A percentile compares a stretch with the other conserved stretches of the same genome.
These are phyloP conservation scores for Corythoichthys haematopterus DNA, from an alignment of 2,113 vertebrate genomes.

Conservation along the genomic window DNA sequence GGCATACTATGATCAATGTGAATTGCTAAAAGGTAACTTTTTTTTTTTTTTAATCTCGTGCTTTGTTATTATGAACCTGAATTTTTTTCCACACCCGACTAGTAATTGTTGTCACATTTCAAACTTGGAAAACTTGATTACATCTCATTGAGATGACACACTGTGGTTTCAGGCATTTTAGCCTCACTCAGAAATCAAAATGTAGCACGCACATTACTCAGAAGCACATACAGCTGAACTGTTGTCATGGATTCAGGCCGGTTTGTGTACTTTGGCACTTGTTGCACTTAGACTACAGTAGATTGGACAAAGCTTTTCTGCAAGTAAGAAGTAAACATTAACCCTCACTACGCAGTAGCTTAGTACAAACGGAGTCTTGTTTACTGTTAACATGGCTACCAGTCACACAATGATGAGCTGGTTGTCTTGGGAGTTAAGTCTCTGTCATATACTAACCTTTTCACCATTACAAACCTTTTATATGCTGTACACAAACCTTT, in stretches of 20 bases:
- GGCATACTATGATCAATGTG: not conserved
- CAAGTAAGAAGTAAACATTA: slow-evolving; percentile 29
- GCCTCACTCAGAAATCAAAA: not conserved
- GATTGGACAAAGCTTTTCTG: slow-evolving; percentile 18
- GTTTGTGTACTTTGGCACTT: slow-evolving; percentile 20
- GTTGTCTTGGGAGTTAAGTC: not conserved
- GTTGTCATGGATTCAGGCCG: not conserved
- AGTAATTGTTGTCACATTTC: not conserved
- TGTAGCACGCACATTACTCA: not conserved
- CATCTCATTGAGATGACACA: not conserved
- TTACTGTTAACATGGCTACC: not conserved
- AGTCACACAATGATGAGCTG: not conserved
- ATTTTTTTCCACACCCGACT: not conserved
- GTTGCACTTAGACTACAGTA: not conserved
- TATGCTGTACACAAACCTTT: too few species aligned
- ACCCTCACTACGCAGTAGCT: slow-evolving; percentile 1
- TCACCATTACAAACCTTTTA: too few species aligned
- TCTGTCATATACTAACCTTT: not conserved
- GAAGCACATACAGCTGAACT: not conserved
- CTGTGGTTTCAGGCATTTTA: not conserved
- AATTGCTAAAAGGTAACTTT: not conserved
- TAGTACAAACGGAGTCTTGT: not conserved
- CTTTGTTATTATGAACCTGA: not conserved
- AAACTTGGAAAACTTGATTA: not conserved
- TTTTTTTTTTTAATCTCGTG: not conserved